phyloP scores from a whole-genome alignment of 1,140 invertebrate genomes.

The Nymphalis io region DNA sequence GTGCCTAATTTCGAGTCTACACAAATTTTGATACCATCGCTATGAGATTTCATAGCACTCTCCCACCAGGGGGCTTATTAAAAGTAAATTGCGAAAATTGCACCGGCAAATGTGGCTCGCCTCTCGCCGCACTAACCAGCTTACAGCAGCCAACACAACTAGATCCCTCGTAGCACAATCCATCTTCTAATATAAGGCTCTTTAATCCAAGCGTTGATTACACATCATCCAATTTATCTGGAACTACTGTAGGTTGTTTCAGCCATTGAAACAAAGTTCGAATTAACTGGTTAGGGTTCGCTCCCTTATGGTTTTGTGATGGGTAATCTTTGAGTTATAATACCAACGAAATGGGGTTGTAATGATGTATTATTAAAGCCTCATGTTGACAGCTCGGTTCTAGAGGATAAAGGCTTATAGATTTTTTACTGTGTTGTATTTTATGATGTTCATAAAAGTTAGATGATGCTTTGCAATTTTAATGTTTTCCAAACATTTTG shows the following conservation, averaged over 20 bases:
- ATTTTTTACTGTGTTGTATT: slow-evolving; percentile 19
- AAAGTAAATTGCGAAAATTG: slow-evolving; percentile 79
- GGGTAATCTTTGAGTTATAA: slow-evolving; percentile 76
- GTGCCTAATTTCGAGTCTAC: slow-evolving; percentile 41
- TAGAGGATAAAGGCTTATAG: slow-evolving; percentile 51
- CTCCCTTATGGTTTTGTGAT: slow-evolving; percentile 60
- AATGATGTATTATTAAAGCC: slow-evolving; percentile 67
- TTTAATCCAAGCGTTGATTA: slow-evolving; percentile 40
- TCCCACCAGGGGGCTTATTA: slow-evolving; percentile 71
- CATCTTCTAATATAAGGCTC: slow-evolving; percentile 25
- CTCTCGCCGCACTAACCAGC: slow-evolving; percentile 63
- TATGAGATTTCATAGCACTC: slow-evolving; percentile 67
- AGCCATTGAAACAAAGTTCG: slow-evolving; percentile 31
- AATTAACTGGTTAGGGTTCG: slow-evolving; percentile 41
- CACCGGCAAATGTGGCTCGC: slow-evolving; percentile 72
- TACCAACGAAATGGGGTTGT: slow-evolving; percentile 67
- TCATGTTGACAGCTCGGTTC: slow-evolving; percentile 61
- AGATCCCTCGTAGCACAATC: slow-evolving; percentile 43
- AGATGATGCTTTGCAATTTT: slow-evolving; percentile 8
- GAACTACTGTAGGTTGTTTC: slow-evolving; percentile 39
- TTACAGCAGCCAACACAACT: slow-evolving; percentile 48
- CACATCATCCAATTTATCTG: slow-evolving; percentile 43
- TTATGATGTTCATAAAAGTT: slow-evolving; percentile 19
- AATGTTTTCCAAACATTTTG: slow-evolving; percentile 17
- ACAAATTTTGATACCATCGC: slow-evolving; percentile 46